phyloP scores from a whole-genome alignment of 1,140 invertebrate species.

The Zaprionus capensis region DNA sequence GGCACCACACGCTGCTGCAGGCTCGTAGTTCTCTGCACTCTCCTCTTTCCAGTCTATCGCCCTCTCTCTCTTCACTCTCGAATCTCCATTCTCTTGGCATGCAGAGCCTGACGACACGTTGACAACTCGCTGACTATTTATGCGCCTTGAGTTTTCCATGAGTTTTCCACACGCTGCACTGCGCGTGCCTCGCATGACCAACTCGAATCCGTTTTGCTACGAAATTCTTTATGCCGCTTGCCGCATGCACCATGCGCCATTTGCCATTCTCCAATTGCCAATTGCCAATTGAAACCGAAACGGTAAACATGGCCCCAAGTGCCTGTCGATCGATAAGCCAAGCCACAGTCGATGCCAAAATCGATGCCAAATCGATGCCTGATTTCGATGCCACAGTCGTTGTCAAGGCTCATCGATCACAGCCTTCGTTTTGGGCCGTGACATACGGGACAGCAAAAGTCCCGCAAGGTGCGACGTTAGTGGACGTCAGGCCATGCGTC shows the following conservation, averaged over 20 bases:
- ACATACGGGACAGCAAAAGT: background rate
- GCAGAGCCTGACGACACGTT: constrained; percentile 4
- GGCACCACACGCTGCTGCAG: background rate
- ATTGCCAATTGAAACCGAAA: constrained; percentile 44
- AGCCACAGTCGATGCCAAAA: constrained; percentile 30
- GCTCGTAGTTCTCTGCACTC: background rate
- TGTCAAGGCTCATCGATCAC: constrained; percentile 10
- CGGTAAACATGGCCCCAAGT: constrained; percentile 49
- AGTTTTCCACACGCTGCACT: background rate
- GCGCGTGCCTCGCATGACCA: constrained; percentile 3
- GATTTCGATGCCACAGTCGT: background rate
- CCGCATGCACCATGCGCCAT: constrained; percentile 10
- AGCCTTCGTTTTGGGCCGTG: background rate
- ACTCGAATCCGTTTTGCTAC: constrained; percentile 1
- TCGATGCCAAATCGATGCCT: constrained; percentile 35
- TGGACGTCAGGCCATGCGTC: background rate
- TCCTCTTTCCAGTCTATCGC: background rate
- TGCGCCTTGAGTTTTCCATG: background rate
- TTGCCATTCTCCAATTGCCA: constrained; percentile 13
- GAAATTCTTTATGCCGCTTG: background rate
- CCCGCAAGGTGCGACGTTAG: background rate
- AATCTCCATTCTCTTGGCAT: background rate
- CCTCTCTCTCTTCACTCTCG: background rate
- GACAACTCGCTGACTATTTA: background rate
- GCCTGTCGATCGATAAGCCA: constrained; percentile 7